Conservation (phyloP, 2,888 invertebrate genomes). For the Clitarchus hookeri region DNA sequence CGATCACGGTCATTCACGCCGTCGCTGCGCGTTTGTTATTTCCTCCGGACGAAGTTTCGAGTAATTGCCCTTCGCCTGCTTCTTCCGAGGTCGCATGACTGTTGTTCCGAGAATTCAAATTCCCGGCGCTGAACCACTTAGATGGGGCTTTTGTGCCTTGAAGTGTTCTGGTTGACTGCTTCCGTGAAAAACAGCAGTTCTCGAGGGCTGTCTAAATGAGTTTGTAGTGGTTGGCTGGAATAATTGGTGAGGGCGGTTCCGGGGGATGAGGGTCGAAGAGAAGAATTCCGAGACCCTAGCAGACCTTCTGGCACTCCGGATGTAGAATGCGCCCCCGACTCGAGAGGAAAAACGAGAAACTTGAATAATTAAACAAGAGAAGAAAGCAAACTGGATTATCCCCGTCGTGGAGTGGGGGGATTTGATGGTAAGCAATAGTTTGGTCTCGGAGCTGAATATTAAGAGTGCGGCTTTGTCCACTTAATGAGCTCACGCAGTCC, state of each 20-base stretch:
- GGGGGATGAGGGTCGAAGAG: not conserved
- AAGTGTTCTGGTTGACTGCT: slow-evolving; percentile 7
- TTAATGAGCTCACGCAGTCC: not conserved
- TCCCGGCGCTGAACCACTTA: not conserved
- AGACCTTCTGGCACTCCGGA: not conserved
- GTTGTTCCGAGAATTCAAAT: not conserved
- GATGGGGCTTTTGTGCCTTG: not conserved
- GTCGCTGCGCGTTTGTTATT: too few relatives aligned
- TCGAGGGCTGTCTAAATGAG: not conserved
- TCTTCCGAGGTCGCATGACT: not conserved
- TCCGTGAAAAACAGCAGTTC: not conserved
- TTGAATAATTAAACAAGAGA: not conserved
- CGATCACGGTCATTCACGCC: too few relatives aligned
- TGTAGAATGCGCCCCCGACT: not conserved
- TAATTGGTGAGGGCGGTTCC: not conserved
- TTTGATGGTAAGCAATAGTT: not conserved
- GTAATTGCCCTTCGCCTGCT: not conserved
- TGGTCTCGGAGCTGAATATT: not conserved
- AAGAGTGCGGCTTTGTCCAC: not conserved
- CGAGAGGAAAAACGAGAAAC: not conserved
- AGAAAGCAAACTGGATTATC: slow-evolving; percentile 8
- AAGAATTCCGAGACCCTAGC: not conserved
- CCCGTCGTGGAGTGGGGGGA: not conserved
- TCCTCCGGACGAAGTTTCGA: too few relatives aligned
- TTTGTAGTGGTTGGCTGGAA: not conserved